phyloP scores from a whole-genome alignment of 1,140 invertebrate genomes.

The Macrobrachium rosenbergii region DNA sequence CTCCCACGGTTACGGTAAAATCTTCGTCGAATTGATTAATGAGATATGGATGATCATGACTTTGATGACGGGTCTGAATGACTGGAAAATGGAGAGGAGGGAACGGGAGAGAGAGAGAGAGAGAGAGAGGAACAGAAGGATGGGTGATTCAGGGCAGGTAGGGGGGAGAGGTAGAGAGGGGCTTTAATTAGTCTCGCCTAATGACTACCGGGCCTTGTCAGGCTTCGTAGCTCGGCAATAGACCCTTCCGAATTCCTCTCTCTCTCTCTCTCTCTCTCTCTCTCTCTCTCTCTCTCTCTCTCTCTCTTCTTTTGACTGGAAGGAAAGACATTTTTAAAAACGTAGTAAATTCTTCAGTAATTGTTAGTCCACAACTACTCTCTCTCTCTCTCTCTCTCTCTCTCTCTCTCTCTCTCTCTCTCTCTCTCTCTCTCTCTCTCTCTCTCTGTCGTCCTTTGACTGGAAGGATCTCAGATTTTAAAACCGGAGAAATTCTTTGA shows the following conservation, averaged over 20 bases:
- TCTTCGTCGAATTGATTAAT: no score
- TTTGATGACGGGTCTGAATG: no score
- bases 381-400: no score
- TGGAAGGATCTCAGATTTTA: not conserved
- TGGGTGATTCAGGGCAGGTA: not conserved
- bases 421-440: conserved; percentile 34
- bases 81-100: no score
- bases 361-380: no score
- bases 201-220: no score
- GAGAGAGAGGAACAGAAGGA: not conserved
- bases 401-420: conserved; percentile 34
- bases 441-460: conserved; percentile 3
- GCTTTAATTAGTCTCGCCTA: no score
- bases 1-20: no score
- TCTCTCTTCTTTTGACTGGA: not conserved
- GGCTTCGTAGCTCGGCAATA: no score
- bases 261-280: conserved; percentile 34
- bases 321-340: not conserved
- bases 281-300: conserved; percentile 34
- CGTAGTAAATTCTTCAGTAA: not conserved
- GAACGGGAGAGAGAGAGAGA: no score
- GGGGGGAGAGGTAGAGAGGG: not conserved
- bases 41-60: no score
- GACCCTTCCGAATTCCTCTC: not conserved
- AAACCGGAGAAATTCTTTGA: no score